Evolutionary conservation across 2,797 vertebrate species (phyloP), one percentile per base, ranked within the genome.

Genomic region (Hydrophis major): DNA sequence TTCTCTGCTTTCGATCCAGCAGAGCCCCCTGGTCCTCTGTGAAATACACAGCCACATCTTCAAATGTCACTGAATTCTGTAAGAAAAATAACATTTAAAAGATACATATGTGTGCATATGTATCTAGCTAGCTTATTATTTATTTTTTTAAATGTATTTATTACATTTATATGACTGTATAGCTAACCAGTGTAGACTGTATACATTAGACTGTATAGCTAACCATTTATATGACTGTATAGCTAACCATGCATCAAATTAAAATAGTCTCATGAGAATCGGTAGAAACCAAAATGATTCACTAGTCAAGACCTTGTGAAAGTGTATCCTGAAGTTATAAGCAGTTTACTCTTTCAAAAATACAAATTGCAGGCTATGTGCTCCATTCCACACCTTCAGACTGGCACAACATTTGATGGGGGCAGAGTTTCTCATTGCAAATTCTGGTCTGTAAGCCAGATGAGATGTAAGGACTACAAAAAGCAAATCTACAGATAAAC

Each of bases 11-110:
- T 25, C 47, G 90, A 20, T 89, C 25, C 69, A 93, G 32, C 50
- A 93, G 27, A 83, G 90, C 37, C 11, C 90, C 93, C 27, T 93
- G 87, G 6, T 90, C 11, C 8, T 56, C 59, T 1, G 93, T 93
- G 93, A 93, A 93, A 50, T 93, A 93, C 22, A 93, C 87, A 2
- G 90, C 93, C 27, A 93, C 90, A 89, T 93, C 90, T 86, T 93
- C 93, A 91, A 93, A 93, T 18, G 90, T 93, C 57, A 93, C 93
- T 59, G 16, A 69, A 4, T 50, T 47, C 90, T 93, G 69, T 4
- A 91, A 88, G 4, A 50, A 78, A 93, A 32, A 86, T 53, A 63
- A 11, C 27, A 16, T 14, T 50, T 18, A 69, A 56, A 5, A 16
- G 6, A 32, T 78, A 78, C 3, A 0, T 74, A 78, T 78, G 69